phyloP scores from a whole-genome alignment of 2,888 invertebrate species.

The Gastracanthus pulcherrimus region DNA sequence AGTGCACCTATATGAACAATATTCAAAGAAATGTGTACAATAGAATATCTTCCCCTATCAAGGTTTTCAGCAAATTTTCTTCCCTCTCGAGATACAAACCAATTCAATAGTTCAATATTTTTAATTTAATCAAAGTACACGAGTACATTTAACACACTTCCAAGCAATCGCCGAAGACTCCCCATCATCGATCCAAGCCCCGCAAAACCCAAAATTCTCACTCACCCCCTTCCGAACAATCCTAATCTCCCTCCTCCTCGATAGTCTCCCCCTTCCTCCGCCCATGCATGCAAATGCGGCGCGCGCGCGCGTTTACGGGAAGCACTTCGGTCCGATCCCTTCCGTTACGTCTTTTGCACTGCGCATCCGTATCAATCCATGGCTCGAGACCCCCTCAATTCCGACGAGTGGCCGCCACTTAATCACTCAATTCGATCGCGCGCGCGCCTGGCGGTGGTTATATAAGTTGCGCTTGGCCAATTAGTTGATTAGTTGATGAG shows the following conservation, averaged over 20 bases:
- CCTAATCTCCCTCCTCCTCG: neutral
- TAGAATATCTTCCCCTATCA: no score
- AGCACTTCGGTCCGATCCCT: neutral
- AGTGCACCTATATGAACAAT: no score
- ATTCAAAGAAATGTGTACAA: no score
- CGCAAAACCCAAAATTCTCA: neutral
- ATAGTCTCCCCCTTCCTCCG: no score
- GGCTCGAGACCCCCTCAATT: slow-evolving; percentile 58
- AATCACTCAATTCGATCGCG: slow-evolving; percentile 72
- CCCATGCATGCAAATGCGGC: neutral
- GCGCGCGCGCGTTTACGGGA: neutral
- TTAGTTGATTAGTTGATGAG: slow-evolving; percentile 70
- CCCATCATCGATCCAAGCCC: no score
- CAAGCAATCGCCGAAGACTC: no score
- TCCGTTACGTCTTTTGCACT: slow-evolving; percentile 8
- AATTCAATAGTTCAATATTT: no score
- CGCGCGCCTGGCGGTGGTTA: no score
- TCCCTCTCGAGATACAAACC: no score
- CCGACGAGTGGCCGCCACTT: slow-evolving; percentile 67
- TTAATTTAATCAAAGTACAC: no score
- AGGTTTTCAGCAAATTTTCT: no score
- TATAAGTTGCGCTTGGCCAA: slow-evolving; percentile 64
- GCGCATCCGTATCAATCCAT: slow-evolving; percentile 63
- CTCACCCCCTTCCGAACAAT: neutral
- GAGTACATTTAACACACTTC: no score